Percentiles rank a stretch among this genome's conserved stretches.
phyloP scores from a whole-genome alignment of 2,888 invertebrate genomes.

The Drosophila longiperda region DNA sequence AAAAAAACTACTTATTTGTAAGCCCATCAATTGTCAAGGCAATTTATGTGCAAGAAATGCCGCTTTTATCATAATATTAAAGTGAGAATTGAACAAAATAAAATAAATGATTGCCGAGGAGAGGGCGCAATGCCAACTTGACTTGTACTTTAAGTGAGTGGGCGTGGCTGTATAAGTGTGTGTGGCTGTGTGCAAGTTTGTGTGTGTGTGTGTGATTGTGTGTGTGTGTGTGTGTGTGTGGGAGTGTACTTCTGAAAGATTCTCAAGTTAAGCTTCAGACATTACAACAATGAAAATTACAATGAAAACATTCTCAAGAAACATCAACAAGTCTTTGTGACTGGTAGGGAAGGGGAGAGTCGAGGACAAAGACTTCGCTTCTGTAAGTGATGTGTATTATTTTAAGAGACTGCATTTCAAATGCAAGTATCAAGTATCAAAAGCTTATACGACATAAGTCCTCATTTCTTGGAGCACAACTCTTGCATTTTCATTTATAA shows the following conservation, averaged over 20 bases:
- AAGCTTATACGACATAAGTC: background rate
- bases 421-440: slow-evolving; percentile 8
- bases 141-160: background rate
- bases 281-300: slow-evolving; percentile 36
- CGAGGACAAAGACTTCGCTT: background rate
- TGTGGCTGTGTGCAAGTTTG: background rate
- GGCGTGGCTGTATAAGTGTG: background rate
- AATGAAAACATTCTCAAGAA: slow-evolving; percentile 48
- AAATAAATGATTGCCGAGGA: background rate
- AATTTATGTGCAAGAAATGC: background rate
- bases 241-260: slow-evolving; percentile 9
- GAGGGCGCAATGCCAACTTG: background rate
- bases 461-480: background rate
- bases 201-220: fast-evolving
- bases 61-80: slow-evolving; percentile 49
- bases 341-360: no score
- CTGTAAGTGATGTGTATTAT: background rate
- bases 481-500: background rate
- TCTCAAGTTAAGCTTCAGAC: slow-evolving; percentile 45
- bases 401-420: slow-evolving; percentile 9
- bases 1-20: slow-evolving; percentile 10
- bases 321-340: slow-evolving; percentile 38
- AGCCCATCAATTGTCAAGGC: slow-evolving; percentile 22
- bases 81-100: background rate
- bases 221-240: slow-evolving; percentile 4